Evolutionary conservation across 2,113 vertebrate species (phyloP).

Genomic region (Setophaga kirtlandii): DNA sequence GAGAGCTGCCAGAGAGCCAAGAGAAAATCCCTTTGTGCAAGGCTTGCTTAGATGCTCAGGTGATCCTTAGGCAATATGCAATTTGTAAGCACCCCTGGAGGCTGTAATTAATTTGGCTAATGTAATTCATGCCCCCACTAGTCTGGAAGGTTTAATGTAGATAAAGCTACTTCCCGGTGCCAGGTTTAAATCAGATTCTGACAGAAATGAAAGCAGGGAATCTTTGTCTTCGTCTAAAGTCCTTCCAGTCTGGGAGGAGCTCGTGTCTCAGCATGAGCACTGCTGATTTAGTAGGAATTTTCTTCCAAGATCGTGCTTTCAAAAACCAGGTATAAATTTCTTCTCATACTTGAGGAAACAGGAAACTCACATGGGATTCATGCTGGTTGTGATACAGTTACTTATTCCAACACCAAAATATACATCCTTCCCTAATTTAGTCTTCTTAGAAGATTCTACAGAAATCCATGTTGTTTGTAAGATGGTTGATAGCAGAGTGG

Average conservation of each 20-base stretch:
- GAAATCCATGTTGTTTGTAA: not conserved
- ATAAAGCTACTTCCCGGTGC: not conserved
- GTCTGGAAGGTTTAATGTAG: not conserved
- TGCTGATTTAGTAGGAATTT: not conserved
- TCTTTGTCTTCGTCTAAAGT: not conserved
- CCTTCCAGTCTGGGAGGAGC: not conserved
- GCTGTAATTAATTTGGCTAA: constrained; percentile 34
- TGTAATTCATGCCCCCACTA: not conserved
- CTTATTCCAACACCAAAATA: not conserved
- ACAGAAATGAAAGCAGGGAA: not conserved
- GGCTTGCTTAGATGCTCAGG: not conserved
- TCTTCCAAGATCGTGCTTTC: not conserved
- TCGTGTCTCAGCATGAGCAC: not conserved
- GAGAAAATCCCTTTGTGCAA: constrained; percentile 25
- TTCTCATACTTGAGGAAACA: not conserved
- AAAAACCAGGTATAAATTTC: not conserved
- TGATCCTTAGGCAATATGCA: not conserved
- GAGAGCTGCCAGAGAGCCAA: not conserved
- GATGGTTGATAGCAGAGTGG: not conserved
- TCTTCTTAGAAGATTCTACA: not conserved
- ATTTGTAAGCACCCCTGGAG: constrained; percentile 6
- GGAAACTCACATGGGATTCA: not conserved
- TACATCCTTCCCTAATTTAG: not conserved
- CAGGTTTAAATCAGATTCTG: constrained; percentile 19
- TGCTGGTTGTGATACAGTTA: not conserved